Base-by-base conservation (phyloP, 2,888 invertebrate genomes). In the Spisula subtruncata region DNA sequence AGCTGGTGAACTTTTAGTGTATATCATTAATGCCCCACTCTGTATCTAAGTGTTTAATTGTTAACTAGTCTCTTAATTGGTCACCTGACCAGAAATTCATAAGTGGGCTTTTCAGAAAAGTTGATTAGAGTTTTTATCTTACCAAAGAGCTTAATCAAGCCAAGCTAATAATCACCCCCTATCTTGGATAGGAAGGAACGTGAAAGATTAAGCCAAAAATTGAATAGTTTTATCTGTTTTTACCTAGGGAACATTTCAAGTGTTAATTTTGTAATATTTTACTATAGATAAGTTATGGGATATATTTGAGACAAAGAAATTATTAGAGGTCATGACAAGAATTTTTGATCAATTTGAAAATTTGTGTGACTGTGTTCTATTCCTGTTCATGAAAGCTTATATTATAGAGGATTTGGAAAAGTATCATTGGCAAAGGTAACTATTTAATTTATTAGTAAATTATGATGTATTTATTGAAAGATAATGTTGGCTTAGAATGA, bases 211-310 rank as follows among this genome's bases (percentile, higher is more conserved):
- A 86, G 88, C 71, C 81, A 83, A 88, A 92, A 91, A 92, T 92
- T 91, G 90, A 92, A 91, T 92, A 86, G 90, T 89, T 92, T 92
- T 92, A 92, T 92, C 92, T 91, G 85, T 88, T 90, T 91, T 90
- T 92, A 91, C 91, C 92, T 92, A 90, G 87, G 48, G 88, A 91
- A 90, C 91, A 91, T 88, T 91, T 91, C 81, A 91, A 90, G 92
- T 92, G 92, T 92, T 92, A 92, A 92, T 92, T 75, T 92, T 92
- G 91, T 92, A 92, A 90, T 91, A 92, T 92, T 92, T 89, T 90
- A 88, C 41, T 83, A 81, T 81, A 91, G 91, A 91, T 92, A 90
- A 83, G 79, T 84, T 79, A 81, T 80, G 51, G 66, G 66, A 87
- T 84, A n/a, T 56, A 41, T 60, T 46, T 81, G 85, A 89, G 87